A percentile compares a stretch with the other conserved stretches of the same genome.
Conservation (phyloP, 2,888 invertebrate species). For the Conistra vaccinii region DNA sequence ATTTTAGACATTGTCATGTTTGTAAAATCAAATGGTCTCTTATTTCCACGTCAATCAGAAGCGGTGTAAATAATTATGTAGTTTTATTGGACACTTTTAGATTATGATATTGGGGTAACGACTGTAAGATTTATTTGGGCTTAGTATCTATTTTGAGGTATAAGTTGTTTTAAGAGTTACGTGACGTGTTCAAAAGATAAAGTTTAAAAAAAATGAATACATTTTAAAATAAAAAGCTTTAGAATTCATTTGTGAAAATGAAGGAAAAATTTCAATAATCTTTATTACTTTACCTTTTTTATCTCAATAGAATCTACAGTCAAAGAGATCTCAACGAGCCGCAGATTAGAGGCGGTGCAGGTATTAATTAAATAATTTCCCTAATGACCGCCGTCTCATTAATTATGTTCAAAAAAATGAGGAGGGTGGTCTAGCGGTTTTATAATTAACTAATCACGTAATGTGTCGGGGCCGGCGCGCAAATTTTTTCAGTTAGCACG, state of each 20-base stretch:
- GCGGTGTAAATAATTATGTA: no score
- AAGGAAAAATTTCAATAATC: neutral
- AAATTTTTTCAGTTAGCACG: neutral
- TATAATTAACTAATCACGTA: neutral
- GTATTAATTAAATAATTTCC: slow-evolving; percentile 1
- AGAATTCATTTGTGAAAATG: slow-evolving; percentile 1
- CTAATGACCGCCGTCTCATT: neutral
- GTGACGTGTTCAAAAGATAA: no score
- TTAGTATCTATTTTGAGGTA: no score
- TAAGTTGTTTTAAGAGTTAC: no score
- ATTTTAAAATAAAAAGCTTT: neutral
- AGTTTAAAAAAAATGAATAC: no score
- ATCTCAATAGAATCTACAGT: neutral
- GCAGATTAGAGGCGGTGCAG: neutral
- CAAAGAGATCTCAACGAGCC: slow-evolving; percentile 8
- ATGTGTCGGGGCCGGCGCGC: neutral
- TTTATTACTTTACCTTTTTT: neutral
- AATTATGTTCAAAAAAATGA: neutral
- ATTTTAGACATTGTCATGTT: no score
- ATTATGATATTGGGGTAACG: no score
- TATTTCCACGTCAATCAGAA: no score
- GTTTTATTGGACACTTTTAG: no score
- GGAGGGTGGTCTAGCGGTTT: neutral
- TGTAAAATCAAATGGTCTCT: no score
- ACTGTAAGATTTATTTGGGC: no score